Evolutionary conservation across 30 jellyfish, hydroid and myxozoan genomes (phyloP), one percentile per base, ranked within the genome.

Genomic region (Phacellophora camtschatica): DNA sequence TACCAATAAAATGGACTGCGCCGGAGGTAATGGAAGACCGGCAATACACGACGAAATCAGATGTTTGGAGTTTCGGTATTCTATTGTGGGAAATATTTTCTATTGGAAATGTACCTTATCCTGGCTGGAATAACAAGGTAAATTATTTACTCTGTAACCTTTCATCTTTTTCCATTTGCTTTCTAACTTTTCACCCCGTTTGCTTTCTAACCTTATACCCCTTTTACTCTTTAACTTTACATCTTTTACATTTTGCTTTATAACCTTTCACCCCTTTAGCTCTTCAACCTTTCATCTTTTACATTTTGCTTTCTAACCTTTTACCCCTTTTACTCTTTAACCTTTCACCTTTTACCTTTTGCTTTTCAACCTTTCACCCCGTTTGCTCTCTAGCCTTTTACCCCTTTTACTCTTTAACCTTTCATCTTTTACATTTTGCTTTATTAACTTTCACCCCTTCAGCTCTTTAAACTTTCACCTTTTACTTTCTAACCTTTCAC

Each of bases 1-100:
- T 92, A 39, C 98, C 98, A 0, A 77, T 85, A 36, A 92, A 92
- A 43, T 92, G 98, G 98, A 82, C 96, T 6, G 98, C 98, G 2
- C 98, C 98, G 20, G 98, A 92, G 67, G 88, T 86, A 3, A 85
- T 95, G 96, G 80, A 62, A 19, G 48, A 79, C 55, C 88, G 68
- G 13, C 77, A 59, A 16, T 92, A 86, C 69, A 54, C 98, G 0
- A 55, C 92, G 13, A 92, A 92, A 83, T 39, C 95, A 13, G 98
- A 92, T 55, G 98, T 92, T 9, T 92, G 98, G 98, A 76, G 97
- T 34, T 92, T 55, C 46, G 98, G 96, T 13, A 87, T 92, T 45
- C 48, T 94, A 25, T 25, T 92, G 15, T 92, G 94, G 94, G 98
- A 92, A 72, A 86, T 92, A 23, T 92, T 83, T 43, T 85, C 98